Evolutionary conservation across 92 coral and sea anemone species (phyloP).

Genomic region (Paragorgia papillata): DNA sequence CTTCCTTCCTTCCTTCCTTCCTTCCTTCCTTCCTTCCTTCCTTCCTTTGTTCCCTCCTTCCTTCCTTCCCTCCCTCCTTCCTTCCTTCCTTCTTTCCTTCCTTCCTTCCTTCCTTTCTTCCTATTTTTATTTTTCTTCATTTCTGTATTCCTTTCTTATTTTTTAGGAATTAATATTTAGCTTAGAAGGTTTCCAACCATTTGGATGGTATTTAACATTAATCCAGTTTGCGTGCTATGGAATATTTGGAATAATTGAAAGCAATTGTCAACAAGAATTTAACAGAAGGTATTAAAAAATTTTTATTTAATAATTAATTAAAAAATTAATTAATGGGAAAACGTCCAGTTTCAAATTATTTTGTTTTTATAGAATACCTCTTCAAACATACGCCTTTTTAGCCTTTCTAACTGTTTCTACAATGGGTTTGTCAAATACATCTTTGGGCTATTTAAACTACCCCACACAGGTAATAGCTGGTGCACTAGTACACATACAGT

Average conservation of each 20-base stretch:
- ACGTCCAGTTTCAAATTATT: background rate
- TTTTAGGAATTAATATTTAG: conserved; percentile 94
- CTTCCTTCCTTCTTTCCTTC: background rate
- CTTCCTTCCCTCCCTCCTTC: background rate
- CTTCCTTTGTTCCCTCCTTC: background rate
- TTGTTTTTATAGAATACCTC: conserved; percentile 66
- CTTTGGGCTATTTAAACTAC: conserved; percentile 86
- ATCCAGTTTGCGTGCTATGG: conserved; percentile 90
- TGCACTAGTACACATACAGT: background rate
- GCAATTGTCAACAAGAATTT: conserved; percentile 60
- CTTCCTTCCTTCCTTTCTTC: background rate
- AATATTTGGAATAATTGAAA: conserved; percentile 84
- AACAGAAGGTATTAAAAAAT: conserved; percentile 88
- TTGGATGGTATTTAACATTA: conserved; percentile 94
- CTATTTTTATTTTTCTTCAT: background rate
- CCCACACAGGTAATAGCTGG: conserved; percentile 82
- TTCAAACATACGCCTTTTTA: conserved; percentile 79
- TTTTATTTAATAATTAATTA: too few species aligned
- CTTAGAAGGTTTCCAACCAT: conserved; percentile 85
- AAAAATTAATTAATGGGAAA: background rate
- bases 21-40: background rate
- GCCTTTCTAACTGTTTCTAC: conserved; percentile 95
- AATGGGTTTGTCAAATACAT: conserved; percentile 94
- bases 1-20: background rate
- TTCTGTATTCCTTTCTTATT: background rate